A percentile compares a stretch with the other conserved stretches of the same genome.
Evolutionary conservation across 2,888 invertebrate genomes (phyloP).

Genomic region (Xestia ashworthii): DNA sequence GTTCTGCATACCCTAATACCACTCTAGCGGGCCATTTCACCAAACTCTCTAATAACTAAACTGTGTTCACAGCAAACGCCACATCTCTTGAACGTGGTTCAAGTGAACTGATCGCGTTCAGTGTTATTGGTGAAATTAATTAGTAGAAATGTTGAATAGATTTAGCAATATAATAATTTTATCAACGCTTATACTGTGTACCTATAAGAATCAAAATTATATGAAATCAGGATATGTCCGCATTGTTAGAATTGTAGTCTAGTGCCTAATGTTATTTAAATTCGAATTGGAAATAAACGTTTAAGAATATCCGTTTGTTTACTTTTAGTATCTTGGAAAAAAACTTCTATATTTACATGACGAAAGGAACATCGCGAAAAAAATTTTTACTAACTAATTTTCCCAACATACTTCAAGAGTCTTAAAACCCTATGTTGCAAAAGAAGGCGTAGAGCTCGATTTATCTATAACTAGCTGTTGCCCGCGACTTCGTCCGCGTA

Average conservation of each 20-base stretch:
- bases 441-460: no score
- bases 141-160: slow-evolving; percentile 5
- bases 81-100: background rate
- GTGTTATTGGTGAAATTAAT: background rate
- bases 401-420: no score
- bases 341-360: no score
- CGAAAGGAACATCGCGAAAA: no score
- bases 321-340: background rate
- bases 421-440: no score
- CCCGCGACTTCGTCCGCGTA: no score
- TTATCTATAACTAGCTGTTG: no score
- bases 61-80: background rate
- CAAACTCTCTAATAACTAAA: background rate
- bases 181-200: slow-evolving; percentile 19
- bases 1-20: no score
- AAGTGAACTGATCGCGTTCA: background rate
- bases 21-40: background rate
- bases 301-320: slow-evolving; percentile 30
- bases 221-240: slow-evolving; percentile 14
- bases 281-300: slow-evolving; percentile 57
- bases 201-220: slow-evolving; percentile 21
- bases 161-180: slow-evolving; percentile 6
- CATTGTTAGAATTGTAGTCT: slow-evolving; percentile 17
- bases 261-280: slow-evolving; percentile 19
- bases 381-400: no score